These are phyloP conservation scores for Melieria crassipennis DNA, from an alignment of 2,888 invertebrate species.

Conservation along the genomic window DNA sequence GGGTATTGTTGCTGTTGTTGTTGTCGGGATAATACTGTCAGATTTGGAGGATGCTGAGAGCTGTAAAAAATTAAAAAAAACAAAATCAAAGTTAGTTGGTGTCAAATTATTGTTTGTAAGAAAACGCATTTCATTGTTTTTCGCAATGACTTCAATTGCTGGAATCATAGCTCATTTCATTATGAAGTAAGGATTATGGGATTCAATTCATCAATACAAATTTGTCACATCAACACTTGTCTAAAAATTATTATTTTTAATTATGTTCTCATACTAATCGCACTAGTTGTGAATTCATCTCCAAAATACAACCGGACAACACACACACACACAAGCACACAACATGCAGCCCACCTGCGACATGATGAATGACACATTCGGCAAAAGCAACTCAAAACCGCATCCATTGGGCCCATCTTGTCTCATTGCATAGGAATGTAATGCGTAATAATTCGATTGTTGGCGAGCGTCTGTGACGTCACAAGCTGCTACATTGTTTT, in stretches of 20 bases:
- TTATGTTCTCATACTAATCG: too few relatives aligned
- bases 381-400: slow-evolving; percentile 52
- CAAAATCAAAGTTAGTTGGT: too few relatives aligned
- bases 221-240: too few relatives aligned
- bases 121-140: background rate
- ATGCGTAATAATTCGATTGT: slow-evolving; percentile 19
- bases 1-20: slow-evolving; percentile 48
- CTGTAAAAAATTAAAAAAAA: slow-evolving; percentile 47
- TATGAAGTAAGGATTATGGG: too few relatives aligned
- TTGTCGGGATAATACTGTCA: slow-evolving; percentile 63
- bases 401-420: slow-evolving; percentile 50
- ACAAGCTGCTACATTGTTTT: background rate
- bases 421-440: slow-evolving; percentile 36
- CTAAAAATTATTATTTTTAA: too few relatives aligned
- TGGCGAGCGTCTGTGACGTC: background rate
- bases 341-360: slow-evolving; percentile 46
- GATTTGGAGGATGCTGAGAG: slow-evolving; percentile 59
- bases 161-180: background rate
- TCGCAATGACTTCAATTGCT: background rate
- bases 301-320: slow-evolving; percentile 4
- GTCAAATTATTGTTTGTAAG: too few relatives aligned
- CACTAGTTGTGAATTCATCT: background rate
- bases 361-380: slow-evolving; percentile 50
- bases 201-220: too few relatives aligned
- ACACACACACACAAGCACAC: background rate